Base-by-base conservation (phyloP, 2,113 vertebrate species). In the Muntiacus muntjak region DNA sequence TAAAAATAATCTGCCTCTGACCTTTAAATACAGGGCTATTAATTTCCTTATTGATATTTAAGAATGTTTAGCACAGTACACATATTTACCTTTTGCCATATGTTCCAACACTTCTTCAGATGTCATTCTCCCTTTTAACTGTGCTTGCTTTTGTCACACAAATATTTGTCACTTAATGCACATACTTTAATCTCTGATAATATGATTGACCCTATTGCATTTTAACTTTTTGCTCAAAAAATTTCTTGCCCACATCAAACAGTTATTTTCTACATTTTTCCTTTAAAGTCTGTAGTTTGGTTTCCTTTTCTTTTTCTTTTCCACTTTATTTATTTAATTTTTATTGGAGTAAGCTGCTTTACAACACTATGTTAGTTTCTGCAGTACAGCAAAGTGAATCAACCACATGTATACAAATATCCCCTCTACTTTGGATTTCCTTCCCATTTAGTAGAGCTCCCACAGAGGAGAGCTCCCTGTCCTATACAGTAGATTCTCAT, bases 161-260 rank as follows among this genome's bases (percentile, higher is more conserved):
- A 60, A 71, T n/a, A 40, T 50, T 54, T 55, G 88, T 64, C 21
- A 89, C 83, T 62, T 91, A 54, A 78, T 88, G 52, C 23, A 60
- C 79, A 81, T 71, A 95, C 19, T 93, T 74, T 71, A 78, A 79
- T 79, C 50, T 96, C 36, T 55, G 17, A 95, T 36, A 86, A 47
- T 55, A 67, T 71, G 50, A 67, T 55, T 52, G 23, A 58, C 64
- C 15, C n/a, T 81, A 7, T 3, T 89, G 28, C 3, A 17, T 60
- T 94, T 60, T 43, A 26, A 71, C 57, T 55, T 83, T 84, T 67
- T 92, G 14, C 36, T 87, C 62, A 76, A 95, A 91, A 95, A 97
- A n/a, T 58, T 57, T 96, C 47, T 58, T 89, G 76, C 13, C 17
- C 36, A 86, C n/a, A 13, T 54, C 86, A 57, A 7, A 47, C 8